A percentile compares a stretch with the other conserved stretches of the same genome.
Evolutionary conservation across 2,113 vertebrate species (phyloP).

Genomic region (Plotosus lineatus): DNA sequence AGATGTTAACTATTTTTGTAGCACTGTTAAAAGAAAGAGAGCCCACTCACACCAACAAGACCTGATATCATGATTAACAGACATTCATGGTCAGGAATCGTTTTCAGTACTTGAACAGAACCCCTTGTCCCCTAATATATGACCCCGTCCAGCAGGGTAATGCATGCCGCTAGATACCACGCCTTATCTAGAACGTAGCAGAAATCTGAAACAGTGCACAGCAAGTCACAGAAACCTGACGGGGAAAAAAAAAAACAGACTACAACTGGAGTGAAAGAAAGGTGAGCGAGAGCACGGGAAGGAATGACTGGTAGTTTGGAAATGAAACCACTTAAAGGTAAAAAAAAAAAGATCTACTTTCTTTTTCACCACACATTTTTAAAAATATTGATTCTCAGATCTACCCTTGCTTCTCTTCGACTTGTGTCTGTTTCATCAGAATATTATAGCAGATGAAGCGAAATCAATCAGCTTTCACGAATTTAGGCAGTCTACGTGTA

Average conservation of each 20-base stretch:
- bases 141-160: conserved; percentile 53
- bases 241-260: not conserved
- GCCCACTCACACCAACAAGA: conserved; percentile 14
- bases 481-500: conserved; percentile 23
- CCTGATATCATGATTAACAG: not conserved
- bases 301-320: not conserved
- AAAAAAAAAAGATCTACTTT: not conserved
- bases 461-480: conserved; percentile 27
- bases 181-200: not conserved
- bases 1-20: not conserved
- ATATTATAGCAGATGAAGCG: conserved; percentile 34
- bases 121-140: conserved; percentile 15
- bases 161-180: not conserved
- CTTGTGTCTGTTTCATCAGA: conserved; percentile 17
- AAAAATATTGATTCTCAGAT: not conserved
- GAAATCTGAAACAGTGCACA: conserved; percentile 17
- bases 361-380: not conserved
- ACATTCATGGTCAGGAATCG: not conserved
- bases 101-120: conserved; percentile 10
- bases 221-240: conserved; percentile 17
- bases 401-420: not conserved
- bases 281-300: not conserved
- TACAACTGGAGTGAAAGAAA: not conserved
- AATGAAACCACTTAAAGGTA: not conserved
- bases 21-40: not conserved